Conservation (phyloP, 1,140 invertebrate species). For the Heliconius nattereri region DNA sequence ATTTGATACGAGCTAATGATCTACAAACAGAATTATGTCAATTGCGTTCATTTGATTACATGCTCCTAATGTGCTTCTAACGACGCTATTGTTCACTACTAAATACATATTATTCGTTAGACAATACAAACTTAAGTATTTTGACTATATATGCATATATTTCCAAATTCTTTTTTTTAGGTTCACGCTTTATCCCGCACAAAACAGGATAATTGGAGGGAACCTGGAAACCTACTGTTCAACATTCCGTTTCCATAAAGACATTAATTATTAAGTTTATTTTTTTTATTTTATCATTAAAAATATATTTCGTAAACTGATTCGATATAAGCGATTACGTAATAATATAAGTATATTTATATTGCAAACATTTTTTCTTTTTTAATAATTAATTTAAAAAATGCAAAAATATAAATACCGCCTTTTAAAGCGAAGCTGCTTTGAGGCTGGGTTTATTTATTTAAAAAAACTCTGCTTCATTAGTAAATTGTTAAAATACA, state of each 20-base stretch:
- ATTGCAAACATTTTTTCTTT: not conserved
- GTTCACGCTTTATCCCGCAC: too few relatives aligned
- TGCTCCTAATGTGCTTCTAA: slow-evolving; percentile 24
- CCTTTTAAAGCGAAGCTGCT: not conserved
- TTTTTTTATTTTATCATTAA: too few relatives aligned
- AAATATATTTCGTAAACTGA: not conserved
- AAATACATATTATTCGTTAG: slow-evolving; percentile 1
- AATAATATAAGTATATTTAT: not conserved
- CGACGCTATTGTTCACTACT: slow-evolving; percentile 20
- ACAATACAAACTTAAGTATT: not conserved
- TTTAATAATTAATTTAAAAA: not conserved
- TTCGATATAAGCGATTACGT: not conserved
- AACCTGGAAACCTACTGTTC: too few relatives aligned
- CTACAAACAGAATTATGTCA: slow-evolving; percentile 33
- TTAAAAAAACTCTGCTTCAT: not conserved
- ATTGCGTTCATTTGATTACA: slow-evolving; percentile 28
- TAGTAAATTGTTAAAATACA: not conserved
- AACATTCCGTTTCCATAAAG: too few relatives aligned
- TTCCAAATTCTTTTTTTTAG: too few relatives aligned
- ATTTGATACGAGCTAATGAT: slow-evolving; percentile 29
- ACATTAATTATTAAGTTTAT: too few relatives aligned
- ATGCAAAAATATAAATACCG: not conserved
- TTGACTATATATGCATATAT: too few relatives aligned
- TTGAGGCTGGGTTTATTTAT: not conserved
- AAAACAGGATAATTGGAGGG: too few relatives aligned